phyloP scores from a whole-genome alignment of 2,113 vertebrate genomes.

The Pangasianodon hypophthalmus region DNA sequence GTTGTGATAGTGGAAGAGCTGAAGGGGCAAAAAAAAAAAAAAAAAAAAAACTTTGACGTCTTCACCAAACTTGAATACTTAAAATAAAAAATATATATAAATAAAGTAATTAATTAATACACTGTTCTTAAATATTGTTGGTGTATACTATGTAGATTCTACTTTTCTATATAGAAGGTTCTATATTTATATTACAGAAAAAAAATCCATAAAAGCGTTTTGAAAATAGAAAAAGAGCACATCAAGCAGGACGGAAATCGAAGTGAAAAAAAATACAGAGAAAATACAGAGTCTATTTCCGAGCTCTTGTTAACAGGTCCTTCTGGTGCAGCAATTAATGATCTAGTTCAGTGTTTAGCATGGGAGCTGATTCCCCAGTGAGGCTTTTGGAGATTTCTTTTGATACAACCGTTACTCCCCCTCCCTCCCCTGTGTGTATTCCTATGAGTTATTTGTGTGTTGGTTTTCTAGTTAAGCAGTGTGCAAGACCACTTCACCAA shows the following conservation, averaged over 20 bases:
- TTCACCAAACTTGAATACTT: background rate
- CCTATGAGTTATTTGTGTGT: conserved; percentile 71
- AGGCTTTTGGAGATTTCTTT: conserved; percentile 71
- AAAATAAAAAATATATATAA: background rate
- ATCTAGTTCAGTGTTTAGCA: conserved; percentile 76
- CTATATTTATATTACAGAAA: background rate
- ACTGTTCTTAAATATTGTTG: background rate
- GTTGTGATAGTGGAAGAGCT: background rate
- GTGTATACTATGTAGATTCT: background rate
- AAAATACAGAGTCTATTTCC: conserved; percentile 64
- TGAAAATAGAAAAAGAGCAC: background rate
- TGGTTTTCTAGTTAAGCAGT: conserved; percentile 72
- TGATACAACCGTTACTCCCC: conserved; percentile 62
- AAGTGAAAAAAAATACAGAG: conserved; percentile 5
- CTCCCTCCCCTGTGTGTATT: conserved; percentile 58
- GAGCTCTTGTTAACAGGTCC: conserved; percentile 75
- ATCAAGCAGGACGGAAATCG: conserved; percentile 21
- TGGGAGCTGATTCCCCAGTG: conserved; percentile 70
- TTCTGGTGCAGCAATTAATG: conserved; percentile 75
- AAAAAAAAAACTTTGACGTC: background rate
- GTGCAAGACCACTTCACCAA: conserved; percentile 72
- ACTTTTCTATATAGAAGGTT: background rate
- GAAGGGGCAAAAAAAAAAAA: background rate
- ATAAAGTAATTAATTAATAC: background rate
- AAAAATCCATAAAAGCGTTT: background rate